phyloP scores from a whole-genome alignment of 2,797 vertebrate genomes.

The Hozukius guyotensis region DNA sequence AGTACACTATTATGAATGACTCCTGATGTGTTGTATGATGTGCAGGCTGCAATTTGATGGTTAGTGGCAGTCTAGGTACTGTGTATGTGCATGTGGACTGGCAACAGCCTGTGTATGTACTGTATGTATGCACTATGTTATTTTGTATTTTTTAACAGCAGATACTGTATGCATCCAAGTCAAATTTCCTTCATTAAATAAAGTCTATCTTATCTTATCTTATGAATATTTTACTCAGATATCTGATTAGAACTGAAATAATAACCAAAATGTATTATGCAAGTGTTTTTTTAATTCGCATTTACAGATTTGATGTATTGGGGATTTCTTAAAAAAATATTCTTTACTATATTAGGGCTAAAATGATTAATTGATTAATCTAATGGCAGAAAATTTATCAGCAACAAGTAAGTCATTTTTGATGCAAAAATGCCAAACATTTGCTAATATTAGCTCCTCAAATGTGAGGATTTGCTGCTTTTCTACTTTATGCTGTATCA shows the following conservation, averaged over 20 bases:
- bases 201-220: too few species aligned
- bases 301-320: not conserved
- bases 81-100: too few species aligned
- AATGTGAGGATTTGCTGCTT: not conserved
- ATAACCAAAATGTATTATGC: not conserved
- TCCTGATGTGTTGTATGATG: too few species aligned
- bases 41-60: too few species aligned
- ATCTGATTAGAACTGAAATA: not conserved
- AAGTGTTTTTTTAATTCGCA: not conserved
- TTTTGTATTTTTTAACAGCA: too few species aligned
- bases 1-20: too few species aligned
- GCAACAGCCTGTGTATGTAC: too few species aligned
- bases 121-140: too few species aligned
- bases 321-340: not conserved
- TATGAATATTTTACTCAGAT: not conserved
- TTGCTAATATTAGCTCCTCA: too few species aligned
- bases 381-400: not conserved
- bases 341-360: not conserved
- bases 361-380: not conserved
- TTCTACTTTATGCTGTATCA: not conserved
- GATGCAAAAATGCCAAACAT: not conserved
- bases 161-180: too few species aligned
- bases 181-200: too few species aligned
- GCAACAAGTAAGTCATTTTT: not conserved
- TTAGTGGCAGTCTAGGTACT: too few species aligned